phyloP scores from a whole-genome alignment of 2,113 vertebrate genomes.

The Bothrops jararaca region DNA sequence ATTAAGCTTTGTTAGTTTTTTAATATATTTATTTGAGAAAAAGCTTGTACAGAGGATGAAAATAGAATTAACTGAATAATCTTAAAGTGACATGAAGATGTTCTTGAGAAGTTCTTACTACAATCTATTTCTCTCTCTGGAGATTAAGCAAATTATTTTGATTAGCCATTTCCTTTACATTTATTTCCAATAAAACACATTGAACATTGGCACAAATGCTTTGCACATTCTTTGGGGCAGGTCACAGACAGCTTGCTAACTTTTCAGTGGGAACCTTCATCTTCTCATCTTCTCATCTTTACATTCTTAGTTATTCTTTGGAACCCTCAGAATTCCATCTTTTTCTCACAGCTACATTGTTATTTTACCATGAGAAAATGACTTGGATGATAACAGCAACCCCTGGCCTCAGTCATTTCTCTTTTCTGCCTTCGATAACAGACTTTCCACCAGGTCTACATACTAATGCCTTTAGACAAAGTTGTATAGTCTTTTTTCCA shows the following conservation, averaged over 20 bases:
- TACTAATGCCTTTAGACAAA: neutral
- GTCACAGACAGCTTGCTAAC: neutral
- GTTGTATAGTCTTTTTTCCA: neutral
- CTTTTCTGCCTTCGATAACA: neutral
- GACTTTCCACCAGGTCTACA: neutral
- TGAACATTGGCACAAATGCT: neutral
- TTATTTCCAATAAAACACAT: neutral
- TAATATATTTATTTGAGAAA: neutral
- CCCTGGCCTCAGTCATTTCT: neutral
- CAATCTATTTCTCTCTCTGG: neutral
- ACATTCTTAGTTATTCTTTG: neutral
- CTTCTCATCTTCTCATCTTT: too few species aligned
- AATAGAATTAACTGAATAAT: neutral
- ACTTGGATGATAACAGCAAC: neutral
- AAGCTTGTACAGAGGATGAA: neutral
- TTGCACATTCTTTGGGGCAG: neutral
- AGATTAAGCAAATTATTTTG: neutral
- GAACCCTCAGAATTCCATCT: neutral
- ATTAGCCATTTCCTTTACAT: neutral
- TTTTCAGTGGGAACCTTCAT: neutral
- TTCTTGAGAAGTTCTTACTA: neutral
- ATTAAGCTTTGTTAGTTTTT: slow-evolving; percentile 11
- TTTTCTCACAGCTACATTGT: neutral
- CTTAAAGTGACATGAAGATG: neutral
- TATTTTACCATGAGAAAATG: neutral